Evolutionary conservation across 1,140 invertebrate species (phyloP).

Genomic region (Laupala kohalensis): DNA sequence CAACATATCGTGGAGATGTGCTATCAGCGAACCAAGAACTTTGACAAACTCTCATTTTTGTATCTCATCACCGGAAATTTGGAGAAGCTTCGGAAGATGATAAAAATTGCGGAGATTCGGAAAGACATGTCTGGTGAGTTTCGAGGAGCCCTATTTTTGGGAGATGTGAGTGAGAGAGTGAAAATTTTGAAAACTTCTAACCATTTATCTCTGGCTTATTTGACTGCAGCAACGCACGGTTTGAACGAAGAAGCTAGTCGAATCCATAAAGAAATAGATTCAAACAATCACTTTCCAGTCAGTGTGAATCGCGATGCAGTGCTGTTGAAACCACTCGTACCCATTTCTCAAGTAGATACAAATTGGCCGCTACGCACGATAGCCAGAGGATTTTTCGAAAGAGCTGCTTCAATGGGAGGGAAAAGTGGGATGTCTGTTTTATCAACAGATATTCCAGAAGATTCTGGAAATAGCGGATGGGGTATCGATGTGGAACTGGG

Average conservation of each 20-base stretch:
- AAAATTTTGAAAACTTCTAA: slow-evolving; percentile 53
- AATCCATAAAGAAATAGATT: slow-evolving; percentile 50
- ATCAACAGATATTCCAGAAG: slow-evolving; percentile 40
- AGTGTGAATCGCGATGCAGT: slow-evolving; percentile 63
- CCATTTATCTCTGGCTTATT: slow-evolving; percentile 70
- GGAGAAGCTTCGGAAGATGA: slow-evolving; percentile 97
- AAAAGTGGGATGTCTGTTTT: slow-evolving; percentile 24
- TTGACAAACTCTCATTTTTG: slow-evolving; percentile 95
- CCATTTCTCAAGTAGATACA: slow-evolving; percentile 71
- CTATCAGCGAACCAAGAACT: slow-evolving; percentile 98
- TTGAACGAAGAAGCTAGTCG: slow-evolving; percentile 65
- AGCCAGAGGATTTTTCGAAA: slow-evolving; percentile 35
- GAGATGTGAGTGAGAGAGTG: slow-evolving; percentile 82
- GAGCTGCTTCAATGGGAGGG: too few relatives aligned
- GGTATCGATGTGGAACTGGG: slow-evolving; percentile 77
- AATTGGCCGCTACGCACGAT: slow-evolving; percentile 96
- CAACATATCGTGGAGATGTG: slow-evolving; percentile 97
- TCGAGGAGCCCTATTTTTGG: slow-evolving; percentile 83
- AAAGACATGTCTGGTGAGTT: slow-evolving; percentile 94
- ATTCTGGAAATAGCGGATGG: slow-evolving; percentile 68
- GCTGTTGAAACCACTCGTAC: slow-evolving; percentile 73
- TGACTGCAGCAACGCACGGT: slow-evolving; percentile 91
- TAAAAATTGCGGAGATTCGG: slow-evolving; percentile 93
- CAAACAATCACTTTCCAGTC: slow-evolving; percentile 50
- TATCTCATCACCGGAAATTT: slow-evolving; percentile 98